Evolutionary conservation across 92 coral and sea anemone species (phyloP), one percentile per base, ranked within the genome.

Genomic region (Actinostola sp.): DNA sequence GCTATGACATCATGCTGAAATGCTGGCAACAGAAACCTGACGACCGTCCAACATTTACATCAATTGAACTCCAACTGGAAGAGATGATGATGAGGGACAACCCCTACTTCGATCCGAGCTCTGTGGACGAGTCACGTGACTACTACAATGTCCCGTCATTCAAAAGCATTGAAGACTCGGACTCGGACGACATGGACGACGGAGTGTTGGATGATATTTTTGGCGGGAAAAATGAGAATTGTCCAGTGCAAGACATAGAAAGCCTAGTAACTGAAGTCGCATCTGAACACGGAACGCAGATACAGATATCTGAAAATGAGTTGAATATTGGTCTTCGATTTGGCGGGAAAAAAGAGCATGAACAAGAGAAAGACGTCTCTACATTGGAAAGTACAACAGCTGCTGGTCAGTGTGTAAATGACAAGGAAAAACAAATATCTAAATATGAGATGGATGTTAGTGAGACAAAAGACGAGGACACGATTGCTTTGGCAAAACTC

Each of bases 61-160:
- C 42, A 35, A 63, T 90, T 44, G 59, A 82, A 28, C 76, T 75
- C 33, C 51, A 68, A 31, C 74, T 90, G 36, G 96, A 90, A 66
- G 79, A 71, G 36, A 79, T 84, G 85, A 79, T 90, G 87, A 73
- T 74, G 63, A 31, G 69, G 14, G 89, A 90, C 45, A 90, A 79
- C 30, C 81, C 96, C 1, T 90, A 90, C 68, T 81, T 90, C 46
- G 89, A 90, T 63, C 88, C 88, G 21, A 72, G 76, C 62, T 75
- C 64, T 38, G 68, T 78, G 66, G 96, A 90, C 71, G 96, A 86
- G 77, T 65, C 89, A 30, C 58, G 79, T 13, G 81, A 78, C 51
- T 90, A 79, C 70, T 90, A 90, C 41, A 81, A 86, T 19, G 96
- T 86, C 19, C 92, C 96, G 10, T 90, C 96, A 17, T 90, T 86